Base-by-base conservation (phyloP, 2,888 invertebrate genomes). In the Muscina levida region DNA sequence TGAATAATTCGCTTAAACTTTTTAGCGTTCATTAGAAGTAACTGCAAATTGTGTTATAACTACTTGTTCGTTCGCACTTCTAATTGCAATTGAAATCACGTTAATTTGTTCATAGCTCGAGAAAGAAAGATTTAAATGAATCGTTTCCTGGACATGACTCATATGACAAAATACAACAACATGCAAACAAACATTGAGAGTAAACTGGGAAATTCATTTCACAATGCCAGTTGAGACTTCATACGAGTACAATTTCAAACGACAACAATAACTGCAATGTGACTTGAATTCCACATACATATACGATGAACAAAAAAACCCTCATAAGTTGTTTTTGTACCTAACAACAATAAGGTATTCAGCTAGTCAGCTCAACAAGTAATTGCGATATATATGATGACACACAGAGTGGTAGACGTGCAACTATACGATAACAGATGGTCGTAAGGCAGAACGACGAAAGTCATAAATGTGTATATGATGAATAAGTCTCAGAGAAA, bases 131-230 rank as follows among this genome's bases (percentile, higher is more conserved):
- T 22, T 22, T 24, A 24, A 53, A 53, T 53, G 8, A 53, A 31
- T 53, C 13, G 24, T 17, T 53, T 53, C 53, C 53, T 53, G 22
- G 53, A 24, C 13, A 24, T 53, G 53, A 53, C 13, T 53, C 53
- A 53, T 24, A 13, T n/a, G n/a, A n/a, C n/a, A n/a, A n/a, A n/a
- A n/a, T 13, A 19, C 22, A 24, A 8, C 31, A 31, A 31, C 31
- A n/a, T n/a, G n/a, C n/a, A 31, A 31, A 31, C 24, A 53, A 3
- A 53, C 53, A 17, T 11, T 2, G 24, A 53, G 53, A 53, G 13
- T 15, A 53, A 10, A 44, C 4, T 44, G 11, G 2, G 3, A 51
- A 53, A 22, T 24, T 24, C 3, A 53, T 11, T 53, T 10, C 22
- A 5, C 4, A 53, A 10, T 24, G 53, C 24, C 22, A 53, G 22